Evolutionary conservation across 2,113 vertebrate genomes (phyloP), one percentile per base, ranked within the genome.

Genomic region (Holacanthus passer): DNA sequence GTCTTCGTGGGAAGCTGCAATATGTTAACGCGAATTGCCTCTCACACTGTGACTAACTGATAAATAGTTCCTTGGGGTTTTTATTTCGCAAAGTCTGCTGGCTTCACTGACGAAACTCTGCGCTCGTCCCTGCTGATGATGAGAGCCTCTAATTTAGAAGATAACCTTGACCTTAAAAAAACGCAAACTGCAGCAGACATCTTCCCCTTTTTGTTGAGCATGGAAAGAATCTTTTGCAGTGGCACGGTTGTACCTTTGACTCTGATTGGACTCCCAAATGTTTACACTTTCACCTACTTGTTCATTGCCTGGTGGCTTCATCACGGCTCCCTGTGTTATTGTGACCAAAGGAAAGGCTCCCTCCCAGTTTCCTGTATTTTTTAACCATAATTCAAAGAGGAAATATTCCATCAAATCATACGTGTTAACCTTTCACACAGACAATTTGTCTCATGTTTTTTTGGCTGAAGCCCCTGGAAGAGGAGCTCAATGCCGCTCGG

Each of bases 281-380:
- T 88, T 91, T 93, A 72, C 64, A 77, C 91, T 92, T 87, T 94
- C 88, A 83, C 91, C 91, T 77, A 92, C 86, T 91, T 85, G 58
- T 48, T 59, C 17, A 65, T 69, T 63, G 41, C 55, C 45, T 65
- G 55, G 20, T 64, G 27, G 56, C 69, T 58, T 81, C 43, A 68
- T 53, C 3, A 2, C 20, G 24, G 48, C 27, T 31, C 20, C 31
- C 63, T 60, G 62, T 59, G 47, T 71, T 50, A 81, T 64, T 82
- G 86, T 72, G 75, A 74, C 22, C 37, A 74, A 82, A 75, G 48
- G 50, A 20, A 62, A 63, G 10, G 9, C 16, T 47, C 24, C 76
- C 66, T 52, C 41, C 75, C 32, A 29, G 43, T 77, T 83, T 88
- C 72, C 72, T 77, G 77, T 68, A 47, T 41, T 73, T 79, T 81